Evolutionary conservation across 2,888 invertebrate species (phyloP).

Genomic region (Drosophila imparisetae): DNA sequence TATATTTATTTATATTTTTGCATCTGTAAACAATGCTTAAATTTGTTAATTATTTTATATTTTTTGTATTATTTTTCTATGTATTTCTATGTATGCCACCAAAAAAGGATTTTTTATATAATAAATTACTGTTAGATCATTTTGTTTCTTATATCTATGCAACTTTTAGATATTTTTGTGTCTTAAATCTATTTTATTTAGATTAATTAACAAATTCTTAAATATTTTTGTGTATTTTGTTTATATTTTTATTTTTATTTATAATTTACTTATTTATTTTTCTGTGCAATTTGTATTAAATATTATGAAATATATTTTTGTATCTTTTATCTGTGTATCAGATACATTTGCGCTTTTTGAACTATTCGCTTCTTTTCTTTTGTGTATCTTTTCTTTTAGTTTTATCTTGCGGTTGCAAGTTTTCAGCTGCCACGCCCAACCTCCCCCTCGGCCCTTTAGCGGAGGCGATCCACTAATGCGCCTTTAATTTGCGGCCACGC

Average conservation of each 20-base stretch:
- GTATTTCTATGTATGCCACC: background rate
- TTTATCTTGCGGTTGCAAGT: slow-evolving; percentile 35
- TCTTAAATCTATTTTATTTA: background rate
- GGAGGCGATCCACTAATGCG: slow-evolving; percentile 57
- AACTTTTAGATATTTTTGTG: too few relatives aligned
- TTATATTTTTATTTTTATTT: too few relatives aligned
- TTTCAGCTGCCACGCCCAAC: slow-evolving; percentile 29
- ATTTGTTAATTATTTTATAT: background rate
- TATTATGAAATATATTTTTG: background rate
- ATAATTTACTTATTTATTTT: background rate
- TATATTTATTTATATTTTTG: background rate
- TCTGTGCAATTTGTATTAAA: background rate
- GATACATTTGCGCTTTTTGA: slow-evolving; percentile 14
- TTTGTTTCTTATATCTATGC: too few relatives aligned
- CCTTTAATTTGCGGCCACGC: slow-evolving; percentile 77
- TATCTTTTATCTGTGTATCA: background rate
- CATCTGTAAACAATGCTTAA: background rate
- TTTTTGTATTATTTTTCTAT: background rate
- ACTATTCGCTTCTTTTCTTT: slow-evolving; percentile 13
- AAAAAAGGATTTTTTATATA: too few relatives aligned
- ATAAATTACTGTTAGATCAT: too few relatives aligned
- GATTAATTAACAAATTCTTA: background rate
- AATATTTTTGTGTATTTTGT: background rate
- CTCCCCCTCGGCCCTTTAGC: background rate
- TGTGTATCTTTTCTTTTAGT: slow-evolving; percentile 42